These are phyloP conservation scores for Cheilosia vernalis DNA, from an alignment of 2,888 invertebrate species.

Conservation along the genomic window DNA sequence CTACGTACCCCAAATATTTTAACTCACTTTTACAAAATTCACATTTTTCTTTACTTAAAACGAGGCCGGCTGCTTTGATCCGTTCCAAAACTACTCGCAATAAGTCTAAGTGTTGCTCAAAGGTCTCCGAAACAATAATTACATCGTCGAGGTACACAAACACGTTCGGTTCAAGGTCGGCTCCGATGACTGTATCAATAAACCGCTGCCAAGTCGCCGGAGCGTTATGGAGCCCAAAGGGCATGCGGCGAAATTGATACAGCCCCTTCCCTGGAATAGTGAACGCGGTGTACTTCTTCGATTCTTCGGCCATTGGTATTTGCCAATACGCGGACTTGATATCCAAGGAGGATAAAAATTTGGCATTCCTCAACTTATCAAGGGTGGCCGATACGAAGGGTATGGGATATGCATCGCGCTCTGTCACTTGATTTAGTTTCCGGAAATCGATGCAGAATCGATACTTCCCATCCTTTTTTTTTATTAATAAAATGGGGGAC, in stretches of 20 bases:
- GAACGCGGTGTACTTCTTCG: too few species aligned
- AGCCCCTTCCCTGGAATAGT: conserved; percentile 19
- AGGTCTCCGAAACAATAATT: conserved; percentile 15
- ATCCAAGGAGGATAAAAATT: conserved; percentile 17
- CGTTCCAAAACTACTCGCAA: not conserved
- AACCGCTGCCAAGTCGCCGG: conserved; percentile 59
- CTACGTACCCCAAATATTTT: conserved; percentile 48
- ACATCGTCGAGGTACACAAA: conserved; percentile 43
- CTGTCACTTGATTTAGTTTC: conserved; percentile 46
- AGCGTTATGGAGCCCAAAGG: conserved; percentile 23
- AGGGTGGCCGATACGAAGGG: conserved; percentile 10
- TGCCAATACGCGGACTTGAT: conserved; percentile 26
- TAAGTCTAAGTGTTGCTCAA: conserved; percentile 3
- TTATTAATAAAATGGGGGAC: conserved; percentile 72
- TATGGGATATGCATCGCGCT: conserved; percentile 18
- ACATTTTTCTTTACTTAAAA: conserved; percentile 25
- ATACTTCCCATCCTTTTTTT: conserved; percentile 72
- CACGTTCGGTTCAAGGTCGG: conserved; percentile 36
- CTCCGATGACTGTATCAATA: conserved; percentile 32
- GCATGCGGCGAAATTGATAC: conserved; percentile 19
- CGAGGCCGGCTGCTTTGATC: conserved; percentile 9
- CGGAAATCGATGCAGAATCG: conserved; percentile 76
- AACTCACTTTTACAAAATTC: conserved; percentile 47
- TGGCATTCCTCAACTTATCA: conserved; percentile 26
- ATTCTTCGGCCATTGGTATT: conserved; percentile 17